A percentile compares a stretch with the other conserved stretches of the same genome.
These are phyloP conservation scores for Caenorhabditis wallacei DNA, from an alignment of 2,888 invertebrate genomes.

Conservation along the genomic window DNA sequence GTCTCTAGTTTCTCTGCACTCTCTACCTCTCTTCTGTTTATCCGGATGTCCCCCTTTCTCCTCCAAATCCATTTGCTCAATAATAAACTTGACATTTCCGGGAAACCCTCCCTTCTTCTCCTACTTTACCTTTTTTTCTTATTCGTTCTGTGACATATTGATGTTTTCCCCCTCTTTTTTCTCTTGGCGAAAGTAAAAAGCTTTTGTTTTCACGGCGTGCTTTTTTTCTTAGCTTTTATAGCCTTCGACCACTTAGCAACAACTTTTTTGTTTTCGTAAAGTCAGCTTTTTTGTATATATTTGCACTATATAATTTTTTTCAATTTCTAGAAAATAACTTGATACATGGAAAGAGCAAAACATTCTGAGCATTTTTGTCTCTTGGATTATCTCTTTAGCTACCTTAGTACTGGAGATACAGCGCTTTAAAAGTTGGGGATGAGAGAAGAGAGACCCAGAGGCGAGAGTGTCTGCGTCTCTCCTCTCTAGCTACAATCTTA, in stretches of 20 bases:
- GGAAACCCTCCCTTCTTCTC: constrained; percentile 6
- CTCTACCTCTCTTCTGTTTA: neutral
- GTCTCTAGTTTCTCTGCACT: no score
- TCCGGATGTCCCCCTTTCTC: neutral
- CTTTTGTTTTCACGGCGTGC: constrained; percentile 25
- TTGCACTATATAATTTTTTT: no score
- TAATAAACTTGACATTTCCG: constrained; percentile 49
- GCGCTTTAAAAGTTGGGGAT: no score
- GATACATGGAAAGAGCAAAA: no score
- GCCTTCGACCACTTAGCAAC: constrained; percentile 3
- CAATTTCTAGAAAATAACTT: no score
- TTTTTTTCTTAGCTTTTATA: neutral
- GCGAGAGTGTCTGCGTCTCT: no score
- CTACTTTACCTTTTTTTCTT: constrained; percentile 13
- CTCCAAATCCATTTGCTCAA: constrained; percentile 14
- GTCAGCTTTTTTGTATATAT: neutral
- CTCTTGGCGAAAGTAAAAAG: neutral
- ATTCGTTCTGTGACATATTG: constrained; percentile 36
- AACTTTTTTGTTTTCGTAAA: neutral
- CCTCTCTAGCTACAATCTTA: no score
- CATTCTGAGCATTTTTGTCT: no score
- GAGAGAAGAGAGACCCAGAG: no score
- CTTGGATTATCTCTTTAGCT: no score
- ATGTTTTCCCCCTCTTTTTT: neutral
- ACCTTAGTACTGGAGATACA: no score